Percentiles rank a stretch among this genome's conserved stretches.
phyloP scores from a whole-genome alignment of 2,113 vertebrate species.

The Epinephelus moara region DNA sequence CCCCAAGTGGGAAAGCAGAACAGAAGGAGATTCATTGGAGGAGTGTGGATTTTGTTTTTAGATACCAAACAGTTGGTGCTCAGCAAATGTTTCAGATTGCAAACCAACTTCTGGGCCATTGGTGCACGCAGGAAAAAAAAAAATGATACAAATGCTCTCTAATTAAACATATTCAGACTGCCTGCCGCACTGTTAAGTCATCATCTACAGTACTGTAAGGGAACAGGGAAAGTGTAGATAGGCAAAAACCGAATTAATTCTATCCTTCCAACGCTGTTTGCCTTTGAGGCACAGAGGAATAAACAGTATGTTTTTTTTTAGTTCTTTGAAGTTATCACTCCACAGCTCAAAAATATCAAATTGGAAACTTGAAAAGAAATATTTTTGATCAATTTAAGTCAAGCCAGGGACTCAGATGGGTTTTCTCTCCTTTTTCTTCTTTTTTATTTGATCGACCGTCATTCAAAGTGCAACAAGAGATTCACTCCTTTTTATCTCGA shows the following conservation, averaged over 20 bases:
- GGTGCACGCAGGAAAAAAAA: conserved; percentile 29
- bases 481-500: background rate
- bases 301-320: conserved; percentile 69
- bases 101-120: conserved; percentile 67
- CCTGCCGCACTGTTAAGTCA: conserved; percentile 55
- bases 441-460: background rate
- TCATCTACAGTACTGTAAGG: conserved; percentile 51
- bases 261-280: conserved; percentile 64
- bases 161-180: conserved; percentile 78
- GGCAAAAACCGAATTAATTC: conserved; percentile 65
- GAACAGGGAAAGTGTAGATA: conserved; percentile 64
- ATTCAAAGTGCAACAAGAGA: conserved; percentile 21
- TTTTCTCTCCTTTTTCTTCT: conserved; percentile 5
- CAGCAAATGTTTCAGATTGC: conserved; percentile 70
- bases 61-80: conserved; percentile 56
- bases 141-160: conserved; percentile 75
- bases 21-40: conserved; percentile 55
- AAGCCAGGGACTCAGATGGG: conserved; percentile 24
- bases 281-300: conserved; percentile 73
- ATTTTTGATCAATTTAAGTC: conserved; percentile 65
- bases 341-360: conserved; percentile 63
- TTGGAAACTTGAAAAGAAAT: conserved; percentile 72
- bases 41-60: conserved; percentile 64
- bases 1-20: conserved; percentile 56
- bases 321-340: conserved; percentile 78